Evolutionary conservation across 2,888 invertebrate species (phyloP).

Genomic region (Cosmia pyralina): DNA sequence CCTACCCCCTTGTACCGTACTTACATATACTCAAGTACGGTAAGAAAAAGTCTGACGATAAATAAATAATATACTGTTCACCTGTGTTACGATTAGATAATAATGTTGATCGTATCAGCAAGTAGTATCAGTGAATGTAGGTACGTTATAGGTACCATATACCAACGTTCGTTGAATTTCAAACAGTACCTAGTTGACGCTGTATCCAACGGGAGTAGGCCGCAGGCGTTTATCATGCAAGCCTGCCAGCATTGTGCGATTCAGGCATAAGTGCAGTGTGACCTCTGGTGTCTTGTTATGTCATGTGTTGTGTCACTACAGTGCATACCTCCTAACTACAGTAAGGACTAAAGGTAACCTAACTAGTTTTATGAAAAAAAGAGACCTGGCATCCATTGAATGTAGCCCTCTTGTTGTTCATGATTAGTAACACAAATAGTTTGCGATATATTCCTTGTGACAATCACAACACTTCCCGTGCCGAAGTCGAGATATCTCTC

Average conservation of each 20-base stretch:
- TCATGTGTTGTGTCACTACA: neutral
- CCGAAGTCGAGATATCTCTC: slow-evolving; percentile 85
- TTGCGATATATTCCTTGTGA: slow-evolving; percentile 85
- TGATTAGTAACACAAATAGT: slow-evolving; percentile 86
- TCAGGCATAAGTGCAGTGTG: slow-evolving; percentile 1
- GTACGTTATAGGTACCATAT: neutral
- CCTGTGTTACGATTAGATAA: slow-evolving; percentile 6
- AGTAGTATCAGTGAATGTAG: slow-evolving; percentile 9
- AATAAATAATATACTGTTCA: neutral
- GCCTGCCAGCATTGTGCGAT: neutral
- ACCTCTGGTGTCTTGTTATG: slow-evolving; percentile 1
- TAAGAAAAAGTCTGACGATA: too few relatives aligned
- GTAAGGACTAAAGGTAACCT: slow-evolving; percentile 13
- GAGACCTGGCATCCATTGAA: slow-evolving; percentile 86
- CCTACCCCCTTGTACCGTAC: too few relatives aligned
- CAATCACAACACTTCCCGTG: slow-evolving; percentile 78
- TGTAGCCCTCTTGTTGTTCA: slow-evolving; percentile 80
- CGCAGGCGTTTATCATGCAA: slow-evolving; percentile 26
- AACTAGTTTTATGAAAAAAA: slow-evolving; percentile 4
- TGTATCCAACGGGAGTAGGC: neutral
- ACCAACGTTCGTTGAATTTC: slow-evolving; percentile 26
- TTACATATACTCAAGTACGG: too few relatives aligned
- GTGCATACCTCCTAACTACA: neutral
- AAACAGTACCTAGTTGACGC: slow-evolving; percentile 27
- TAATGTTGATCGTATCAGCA: slow-evolving; percentile 19